Conservation (phyloP, 2,888 invertebrate species). For the Cactoblastis cactorum region DNA sequence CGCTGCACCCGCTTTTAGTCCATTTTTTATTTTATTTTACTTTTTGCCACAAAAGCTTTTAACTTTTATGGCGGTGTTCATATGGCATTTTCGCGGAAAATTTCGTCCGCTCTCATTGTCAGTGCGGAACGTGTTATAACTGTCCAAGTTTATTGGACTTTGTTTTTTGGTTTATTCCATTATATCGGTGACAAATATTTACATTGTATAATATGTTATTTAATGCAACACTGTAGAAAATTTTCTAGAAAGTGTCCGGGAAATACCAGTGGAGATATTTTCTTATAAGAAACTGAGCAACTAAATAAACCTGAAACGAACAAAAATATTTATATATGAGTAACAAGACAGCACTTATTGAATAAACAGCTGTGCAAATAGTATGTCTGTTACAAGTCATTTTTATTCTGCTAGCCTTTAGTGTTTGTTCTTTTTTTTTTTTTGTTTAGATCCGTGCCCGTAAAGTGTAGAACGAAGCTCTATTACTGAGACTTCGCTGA, state of each 20-base stretch:
- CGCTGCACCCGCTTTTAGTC: slow-evolving; percentile 54
- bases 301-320: too few relatives aligned
- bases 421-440: too few relatives aligned
- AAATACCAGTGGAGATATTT: not conserved
- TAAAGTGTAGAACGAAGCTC: too few relatives aligned
- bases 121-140: slow-evolving; percentile 15
- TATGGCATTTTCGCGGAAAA: slow-evolving; percentile 55
- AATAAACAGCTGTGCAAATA: too few relatives aligned
- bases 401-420: too few relatives aligned
- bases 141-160: not conserved
- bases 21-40: slow-evolving; percentile 57
- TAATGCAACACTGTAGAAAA: not conserved
- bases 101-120: slow-evolving; percentile 36
- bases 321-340: too few relatives aligned
- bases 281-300: not conserved
- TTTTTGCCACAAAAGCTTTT: slow-evolving; percentile 73
- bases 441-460: too few relatives aligned
- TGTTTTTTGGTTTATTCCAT: slow-evolving; percentile 5
- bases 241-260: not conserved
- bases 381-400: too few relatives aligned
- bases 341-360: too few relatives aligned
- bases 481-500: too few relatives aligned
- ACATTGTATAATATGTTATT: not conserved
- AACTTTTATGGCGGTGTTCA: slow-evolving; percentile 65
- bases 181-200: not conserved